These are phyloP conservation scores for Oncopodura yosiiana DNA, from an alignment of 1,140 invertebrate genomes.

Conservation along the genomic window DNA sequence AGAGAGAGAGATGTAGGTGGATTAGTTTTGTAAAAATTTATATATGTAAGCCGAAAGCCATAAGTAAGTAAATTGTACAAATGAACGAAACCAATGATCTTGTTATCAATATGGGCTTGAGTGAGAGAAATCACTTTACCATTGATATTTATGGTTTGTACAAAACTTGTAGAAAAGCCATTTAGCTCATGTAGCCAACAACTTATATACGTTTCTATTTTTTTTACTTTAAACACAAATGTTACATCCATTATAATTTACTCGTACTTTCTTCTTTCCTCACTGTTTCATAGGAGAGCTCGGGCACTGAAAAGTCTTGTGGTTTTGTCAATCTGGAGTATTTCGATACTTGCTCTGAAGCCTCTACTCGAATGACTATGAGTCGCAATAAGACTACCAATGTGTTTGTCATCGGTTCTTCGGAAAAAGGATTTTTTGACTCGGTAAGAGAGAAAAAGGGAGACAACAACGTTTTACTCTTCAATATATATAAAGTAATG, in stretches of 20 bases:
- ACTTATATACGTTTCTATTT: not conserved
- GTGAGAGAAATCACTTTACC: too few species aligned
- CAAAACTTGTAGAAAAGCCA: too few species aligned
- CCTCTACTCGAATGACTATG: conserved; percentile 36
- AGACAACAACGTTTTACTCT: not conserved
- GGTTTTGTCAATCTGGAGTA: conserved; percentile 40
- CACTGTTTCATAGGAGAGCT: conserved; percentile 32
- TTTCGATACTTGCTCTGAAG: conserved; percentile 38
- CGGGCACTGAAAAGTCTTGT: conserved; percentile 35
- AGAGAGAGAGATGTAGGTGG: too few species aligned
- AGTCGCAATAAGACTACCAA: conserved; percentile 38
- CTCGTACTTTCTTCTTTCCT: not conserved
- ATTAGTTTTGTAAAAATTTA: too few species aligned
- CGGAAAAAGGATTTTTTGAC: conserved; percentile 39
- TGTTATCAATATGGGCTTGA: too few species aligned
- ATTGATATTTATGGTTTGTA: too few species aligned
- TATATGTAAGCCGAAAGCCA: too few species aligned
- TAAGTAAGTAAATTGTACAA: too few species aligned
- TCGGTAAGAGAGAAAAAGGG: conserved; percentile 14
- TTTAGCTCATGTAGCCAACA: too few species aligned
- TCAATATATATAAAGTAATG: not conserved
- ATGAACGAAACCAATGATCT: too few species aligned
- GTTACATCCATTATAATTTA: not conserved
- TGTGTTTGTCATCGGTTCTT: conserved; percentile 38
- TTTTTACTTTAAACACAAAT: not conserved